Base-by-base conservation (phyloP, 2,888 invertebrate species). In the Cosmia pyralina region DNA sequence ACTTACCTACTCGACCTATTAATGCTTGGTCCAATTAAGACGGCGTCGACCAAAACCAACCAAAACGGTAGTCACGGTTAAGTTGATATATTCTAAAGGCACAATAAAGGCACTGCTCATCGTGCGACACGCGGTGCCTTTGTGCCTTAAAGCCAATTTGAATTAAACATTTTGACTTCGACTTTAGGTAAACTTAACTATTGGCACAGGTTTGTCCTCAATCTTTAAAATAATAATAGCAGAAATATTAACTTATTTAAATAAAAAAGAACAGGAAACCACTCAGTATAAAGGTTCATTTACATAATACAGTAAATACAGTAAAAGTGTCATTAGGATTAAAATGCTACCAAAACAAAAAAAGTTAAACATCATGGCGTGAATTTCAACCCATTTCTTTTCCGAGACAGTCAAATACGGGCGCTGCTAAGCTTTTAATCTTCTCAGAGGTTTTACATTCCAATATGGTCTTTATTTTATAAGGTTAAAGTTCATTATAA, bases 371-470 rank as follows among this genome's bases (percentile, higher is more conserved):
- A 58, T 53, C n/a, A n/a, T 57, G 69, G 65, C 58, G 62, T 15
- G 65, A 69, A 68, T 68, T 80, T 60, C 22, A 69, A 69, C 69
- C 83, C 79, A 72, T 79, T n/a, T 71, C 64, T 53, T 59, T 74
- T 57, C 72, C 44, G 50, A 60, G 57, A 70, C 82, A 71, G 68
- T 57, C 68, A 71, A 82, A 81, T 81, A 74, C 74, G 70, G 74
- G 60, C 50, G 17, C 38, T 44, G n/a, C 66, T 69, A 81, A 81
- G 82, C 81, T 66, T 68, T 78, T 81, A 82, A 84, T 75, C 85
- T 86, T 62, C 22, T 72, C 34, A 55, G 8, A 34, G 58, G 46
- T 52, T 52, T 48, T 58, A 34, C 64, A 75, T 22, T 66, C 55
- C 34, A 79, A 55, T 64, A 72, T 79, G 53, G 34, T 28, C 79